Conservation (phyloP, 2,888 invertebrate genomes). For the Agriotes lineatus region DNA sequence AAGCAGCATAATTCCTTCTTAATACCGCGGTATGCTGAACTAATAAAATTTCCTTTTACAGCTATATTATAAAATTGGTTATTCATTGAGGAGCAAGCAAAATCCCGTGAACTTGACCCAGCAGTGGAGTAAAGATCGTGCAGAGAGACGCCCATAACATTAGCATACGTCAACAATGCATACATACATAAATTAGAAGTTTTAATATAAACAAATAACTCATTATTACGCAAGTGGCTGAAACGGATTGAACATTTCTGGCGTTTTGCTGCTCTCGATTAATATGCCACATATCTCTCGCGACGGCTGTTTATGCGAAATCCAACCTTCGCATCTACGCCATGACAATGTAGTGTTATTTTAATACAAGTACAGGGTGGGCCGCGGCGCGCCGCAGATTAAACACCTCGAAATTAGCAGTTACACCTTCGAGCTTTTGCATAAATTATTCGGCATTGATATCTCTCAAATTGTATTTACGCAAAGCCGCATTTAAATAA, state of each 20-base stretch:
- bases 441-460: too few species aligned
- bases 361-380: neutral
- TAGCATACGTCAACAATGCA: constrained; percentile 50
- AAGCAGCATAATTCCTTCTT: constrained; percentile 36
- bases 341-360: neutral
- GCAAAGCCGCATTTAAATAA: too few species aligned
- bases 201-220: constrained; percentile 48
- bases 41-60: constrained; percentile 43
- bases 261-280: neutral
- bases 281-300: neutral
- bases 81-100: constrained; percentile 48
- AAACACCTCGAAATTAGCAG: neutral
- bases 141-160: constrained; percentile 34
- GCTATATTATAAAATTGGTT: constrained; percentile 46
- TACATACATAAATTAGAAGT: constrained; percentile 49
- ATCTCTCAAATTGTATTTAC: too few species aligned
- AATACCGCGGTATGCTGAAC: constrained; percentile 34
- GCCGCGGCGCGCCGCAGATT: neutral
- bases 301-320: neutral
- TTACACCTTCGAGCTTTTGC: too few species aligned
- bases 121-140: constrained; percentile 36
- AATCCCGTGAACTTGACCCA: constrained; percentile 46
- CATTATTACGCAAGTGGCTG: constrained; percentile 27
- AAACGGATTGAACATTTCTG: constrained; percentile 7
- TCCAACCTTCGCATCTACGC: neutral